Evolutionary conservation across 2,888 invertebrate species (phyloP).

Genomic region (Chymomyza caudatula): DNA sequence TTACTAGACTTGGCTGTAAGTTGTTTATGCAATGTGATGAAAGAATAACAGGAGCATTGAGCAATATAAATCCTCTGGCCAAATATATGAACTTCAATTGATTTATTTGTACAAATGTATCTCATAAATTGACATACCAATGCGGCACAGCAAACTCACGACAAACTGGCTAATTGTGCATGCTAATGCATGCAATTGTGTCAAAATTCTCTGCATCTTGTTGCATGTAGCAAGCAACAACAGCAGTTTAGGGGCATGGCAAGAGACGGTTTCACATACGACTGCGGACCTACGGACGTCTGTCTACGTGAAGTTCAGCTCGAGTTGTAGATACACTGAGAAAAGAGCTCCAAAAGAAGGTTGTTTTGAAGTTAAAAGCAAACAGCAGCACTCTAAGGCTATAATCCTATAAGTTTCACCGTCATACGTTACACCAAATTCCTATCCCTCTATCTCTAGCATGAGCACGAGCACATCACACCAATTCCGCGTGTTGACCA

Average conservation of each 20-base stretch:
- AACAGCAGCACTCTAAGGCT: too few species aligned
- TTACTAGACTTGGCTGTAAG: background rate
- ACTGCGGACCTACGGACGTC: background rate
- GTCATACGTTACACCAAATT: too few species aligned
- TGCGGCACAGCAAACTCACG: conserved; percentile 37
- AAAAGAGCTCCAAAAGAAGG: conserved; percentile 24
- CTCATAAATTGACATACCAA: conserved; percentile 46
- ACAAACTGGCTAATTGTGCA: conserved; percentile 63
- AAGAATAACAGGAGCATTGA: conserved; percentile 57
- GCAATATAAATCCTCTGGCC: conserved; percentile 1
- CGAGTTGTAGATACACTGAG: conserved; percentile 2
- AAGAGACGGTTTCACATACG: background rate
- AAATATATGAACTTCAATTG: conserved; percentile 35
- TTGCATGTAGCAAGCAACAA: conserved; percentile 21
- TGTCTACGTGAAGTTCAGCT: conserved; percentile 44
- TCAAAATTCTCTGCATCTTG: conserved; percentile 50
- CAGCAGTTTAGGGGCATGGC: conserved; percentile 28
- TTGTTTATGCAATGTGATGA: conserved; percentile 53
- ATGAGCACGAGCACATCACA: too few species aligned
- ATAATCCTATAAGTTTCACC: too few species aligned
- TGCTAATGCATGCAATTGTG: conserved; percentile 71
- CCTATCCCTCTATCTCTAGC: too few species aligned
- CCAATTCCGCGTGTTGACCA: too few species aligned
- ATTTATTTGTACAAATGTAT: conserved; percentile 52
- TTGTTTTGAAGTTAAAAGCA: too few species aligned